phyloP scores from a whole-genome alignment of 92 coral and sea anemone species.

The Phymanthus crucifer region DNA sequence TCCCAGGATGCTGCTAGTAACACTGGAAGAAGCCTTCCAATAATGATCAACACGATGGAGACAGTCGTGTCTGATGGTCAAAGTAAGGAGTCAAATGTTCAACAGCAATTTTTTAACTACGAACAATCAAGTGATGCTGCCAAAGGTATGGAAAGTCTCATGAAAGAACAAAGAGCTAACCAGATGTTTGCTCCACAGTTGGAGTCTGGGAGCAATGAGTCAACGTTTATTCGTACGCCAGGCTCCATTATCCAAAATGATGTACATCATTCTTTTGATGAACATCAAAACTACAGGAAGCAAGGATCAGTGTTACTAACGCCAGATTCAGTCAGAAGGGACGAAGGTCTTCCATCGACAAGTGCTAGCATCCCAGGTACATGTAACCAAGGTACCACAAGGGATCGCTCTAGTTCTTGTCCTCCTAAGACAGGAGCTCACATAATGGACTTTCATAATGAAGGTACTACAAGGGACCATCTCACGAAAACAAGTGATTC shows the following conservation, averaged over 20 bases:
- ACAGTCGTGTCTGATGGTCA: neutral
- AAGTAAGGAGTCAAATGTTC: neutral
- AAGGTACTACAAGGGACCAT: neutral
- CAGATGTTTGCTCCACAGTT: neutral
- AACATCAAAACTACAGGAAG: neutral
- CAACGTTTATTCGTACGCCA: neutral
- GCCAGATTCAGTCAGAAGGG: neutral
- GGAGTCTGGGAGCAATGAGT: neutral
- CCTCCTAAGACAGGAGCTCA: neutral
- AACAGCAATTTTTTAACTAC: neutral
- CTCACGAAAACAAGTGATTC: neutral
- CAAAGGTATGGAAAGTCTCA: neutral
- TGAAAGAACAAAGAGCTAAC: neutral
- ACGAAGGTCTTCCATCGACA: neutral
- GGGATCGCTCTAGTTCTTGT: neutral
- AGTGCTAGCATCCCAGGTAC: neutral
- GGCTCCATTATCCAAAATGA: neutral
- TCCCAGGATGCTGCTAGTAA: neutral
- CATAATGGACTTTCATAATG: neutral
- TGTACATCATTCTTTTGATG: neutral
- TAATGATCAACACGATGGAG: neutral
- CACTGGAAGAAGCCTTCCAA: slow-evolving; percentile 1
- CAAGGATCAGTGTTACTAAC: neutral
- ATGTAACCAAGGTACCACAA: neutral
- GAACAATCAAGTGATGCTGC: neutral